A percentile compares a stretch with the other conserved stretches of the same genome.
Evolutionary conservation across 2,797 vertebrate species (phyloP).

Genomic region (Eurystomus glaucurus): DNA sequence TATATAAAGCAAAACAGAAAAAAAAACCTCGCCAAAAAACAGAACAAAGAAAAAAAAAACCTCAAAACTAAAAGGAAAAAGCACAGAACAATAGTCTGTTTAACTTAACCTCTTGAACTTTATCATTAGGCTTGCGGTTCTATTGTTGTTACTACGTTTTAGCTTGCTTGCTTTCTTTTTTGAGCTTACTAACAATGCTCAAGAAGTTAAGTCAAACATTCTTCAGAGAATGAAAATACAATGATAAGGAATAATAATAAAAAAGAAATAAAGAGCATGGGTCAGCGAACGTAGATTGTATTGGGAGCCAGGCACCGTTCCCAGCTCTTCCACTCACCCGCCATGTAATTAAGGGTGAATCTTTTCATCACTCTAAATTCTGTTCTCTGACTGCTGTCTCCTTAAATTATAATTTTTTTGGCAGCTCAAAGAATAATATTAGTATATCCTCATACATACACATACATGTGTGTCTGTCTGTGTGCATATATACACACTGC

Average conservation of each 20-base stretch:
- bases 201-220: constrained; percentile 20
- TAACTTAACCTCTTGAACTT: constrained; percentile 50
- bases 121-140: constrained; percentile 34
- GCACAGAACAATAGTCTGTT: constrained; percentile 15
- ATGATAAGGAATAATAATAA: constrained; percentile 5
- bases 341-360: constrained; percentile 9
- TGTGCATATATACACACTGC: not conserved
- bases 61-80: not conserved
- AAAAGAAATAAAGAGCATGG: not conserved
- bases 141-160: not conserved
- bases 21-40: not conserved
- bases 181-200: not conserved
- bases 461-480: not conserved
- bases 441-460: not conserved
- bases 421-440: constrained; percentile 24
- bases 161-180: not conserved
- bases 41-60: not conserved
- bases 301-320: not conserved
- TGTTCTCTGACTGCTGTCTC: not conserved
- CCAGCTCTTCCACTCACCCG: not conserved
- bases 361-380: constrained; percentile 12
- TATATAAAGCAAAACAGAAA: not conserved
- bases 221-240: constrained; percentile 18
- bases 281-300: not conserved
- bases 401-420: constrained; percentile 5